phyloP scores from a whole-genome alignment of 1,140 invertebrate species.

The Diprion similis region DNA sequence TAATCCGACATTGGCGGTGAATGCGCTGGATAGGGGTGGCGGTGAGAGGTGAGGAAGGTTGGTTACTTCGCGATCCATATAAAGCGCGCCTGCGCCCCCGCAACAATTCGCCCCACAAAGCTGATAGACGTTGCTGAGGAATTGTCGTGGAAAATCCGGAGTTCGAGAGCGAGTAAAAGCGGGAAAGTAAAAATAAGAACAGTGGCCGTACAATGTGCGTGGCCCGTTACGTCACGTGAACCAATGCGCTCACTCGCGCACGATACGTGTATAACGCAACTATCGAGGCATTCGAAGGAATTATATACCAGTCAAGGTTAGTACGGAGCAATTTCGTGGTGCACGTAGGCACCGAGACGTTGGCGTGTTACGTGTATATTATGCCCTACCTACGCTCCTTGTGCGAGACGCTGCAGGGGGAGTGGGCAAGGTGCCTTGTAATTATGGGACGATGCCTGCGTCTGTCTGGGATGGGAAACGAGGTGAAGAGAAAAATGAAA shows the following conservation, averaged over 20 bases:
- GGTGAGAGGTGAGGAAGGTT: background rate
- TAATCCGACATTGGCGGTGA: too few relatives aligned
- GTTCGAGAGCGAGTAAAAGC: too few relatives aligned
- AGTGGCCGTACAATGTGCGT: background rate
- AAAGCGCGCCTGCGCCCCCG: background rate
- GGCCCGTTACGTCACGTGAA: background rate
- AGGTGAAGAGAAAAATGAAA: too few relatives aligned
- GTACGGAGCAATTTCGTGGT: background rate
- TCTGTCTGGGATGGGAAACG: too few relatives aligned
- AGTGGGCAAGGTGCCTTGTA: too few relatives aligned
- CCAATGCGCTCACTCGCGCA: background rate
- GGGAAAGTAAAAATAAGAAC: background rate
- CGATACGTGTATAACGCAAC: background rate
- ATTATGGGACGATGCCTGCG: too few relatives aligned
- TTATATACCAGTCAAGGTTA: slow-evolving; percentile 1
- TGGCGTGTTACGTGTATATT: too few relatives aligned
- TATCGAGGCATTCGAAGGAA: background rate
- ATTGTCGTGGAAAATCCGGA: too few relatives aligned
- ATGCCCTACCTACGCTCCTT: too few relatives aligned
- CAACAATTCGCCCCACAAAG: too few relatives aligned
- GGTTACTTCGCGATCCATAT: background rate
- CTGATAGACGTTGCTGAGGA: background rate
- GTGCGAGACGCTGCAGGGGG: too few relatives aligned
- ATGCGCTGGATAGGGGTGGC: too few relatives aligned
- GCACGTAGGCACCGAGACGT: background rate